These are phyloP conservation scores for Potamilus streckersoni DNA, from an alignment of 1,140 invertebrate species.

Conservation along the genomic window DNA sequence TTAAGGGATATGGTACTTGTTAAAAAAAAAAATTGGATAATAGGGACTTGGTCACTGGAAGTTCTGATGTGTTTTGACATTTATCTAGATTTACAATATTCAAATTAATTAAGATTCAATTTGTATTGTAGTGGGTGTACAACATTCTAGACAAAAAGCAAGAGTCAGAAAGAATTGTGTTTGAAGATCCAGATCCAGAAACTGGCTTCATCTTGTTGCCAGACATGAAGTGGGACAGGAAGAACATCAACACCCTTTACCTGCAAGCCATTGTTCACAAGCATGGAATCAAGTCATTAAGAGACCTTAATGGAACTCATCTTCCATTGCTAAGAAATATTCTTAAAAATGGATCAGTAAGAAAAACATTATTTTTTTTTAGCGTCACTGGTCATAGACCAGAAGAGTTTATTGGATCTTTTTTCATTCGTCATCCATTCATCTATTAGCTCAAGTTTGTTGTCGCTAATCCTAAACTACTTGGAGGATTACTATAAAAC, in stretches of 20 bases:
- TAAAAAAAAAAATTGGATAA: too few relatives aligned
- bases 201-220: conserved; percentile 90
- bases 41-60: too few relatives aligned
- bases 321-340: conserved; percentile 88
- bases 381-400: too few relatives aligned
- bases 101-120: too few relatives aligned
- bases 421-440: too few relatives aligned
- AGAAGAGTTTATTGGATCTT: too few relatives aligned
- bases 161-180: conserved; percentile 88
- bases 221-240: conserved; percentile 94
- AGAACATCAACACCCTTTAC: conserved; percentile 82
- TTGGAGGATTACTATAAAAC: too few relatives aligned
- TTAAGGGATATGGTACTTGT: too few relatives aligned
- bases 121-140: conserved; percentile 85
- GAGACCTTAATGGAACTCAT: conserved; percentile 84
- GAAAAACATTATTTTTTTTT: background rate
- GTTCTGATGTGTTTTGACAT: too few relatives aligned
- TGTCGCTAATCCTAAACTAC: too few relatives aligned
- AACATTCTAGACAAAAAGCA: conserved; percentile 93
- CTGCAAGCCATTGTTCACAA: conserved; percentile 83
- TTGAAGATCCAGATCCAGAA: conserved; percentile 76
- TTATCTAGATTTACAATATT: too few relatives aligned
- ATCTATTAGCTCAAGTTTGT: too few relatives aligned
- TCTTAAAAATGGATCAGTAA: conserved; percentile 75
- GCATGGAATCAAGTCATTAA: conserved; percentile 81